Conservation (phyloP, 2,888 invertebrate species). For the Thymelicus sylvestris region DNA sequence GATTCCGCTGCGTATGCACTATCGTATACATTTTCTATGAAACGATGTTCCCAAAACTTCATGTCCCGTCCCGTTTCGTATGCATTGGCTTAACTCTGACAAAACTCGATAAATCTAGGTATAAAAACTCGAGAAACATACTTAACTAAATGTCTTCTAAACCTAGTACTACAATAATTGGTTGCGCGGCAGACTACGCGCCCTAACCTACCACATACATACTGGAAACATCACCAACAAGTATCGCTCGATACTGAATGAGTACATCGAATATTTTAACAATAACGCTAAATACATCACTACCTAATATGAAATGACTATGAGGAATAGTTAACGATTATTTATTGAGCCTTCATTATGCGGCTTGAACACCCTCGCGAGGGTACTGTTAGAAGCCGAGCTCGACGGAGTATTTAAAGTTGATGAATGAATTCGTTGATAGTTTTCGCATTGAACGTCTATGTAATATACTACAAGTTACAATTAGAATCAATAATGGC, state of each 20-base stretch:
- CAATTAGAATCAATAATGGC: not conserved
- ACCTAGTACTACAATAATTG: not conserved
- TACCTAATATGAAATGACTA: conserved; percentile 69
- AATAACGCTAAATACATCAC: conserved; percentile 56
- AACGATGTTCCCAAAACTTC: no score
- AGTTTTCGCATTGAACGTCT: not conserved
- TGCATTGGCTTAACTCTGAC: no score
- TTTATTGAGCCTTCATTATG: conserved; percentile 69
- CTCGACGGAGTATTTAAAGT: not conserved
- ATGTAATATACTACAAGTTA: not conserved
- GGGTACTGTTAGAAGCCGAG: not conserved
- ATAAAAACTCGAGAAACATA: not conserved
- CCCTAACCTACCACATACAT: conserved; percentile 59
- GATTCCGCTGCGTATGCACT: no score
- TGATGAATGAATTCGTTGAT: conserved; percentile 11
- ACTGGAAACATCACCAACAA: conserved; percentile 83
- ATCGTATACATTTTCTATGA: no score
- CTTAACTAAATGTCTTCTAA: not conserved
- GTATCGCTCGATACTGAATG: conserved; percentile 69
- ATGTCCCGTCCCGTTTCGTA: no score
- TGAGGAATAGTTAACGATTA: conserved; percentile 54
- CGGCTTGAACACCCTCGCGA: conserved; percentile 27
- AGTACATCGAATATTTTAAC: conserved; percentile 64
- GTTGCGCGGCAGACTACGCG: conserved; percentile 8
- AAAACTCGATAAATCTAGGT: not conserved